A percentile compares a stretch with the other conserved stretches of the same genome.
phyloP scores from a whole-genome alignment of 1,140 invertebrate species.

The Stenopsyche tienmushanensis region DNA sequence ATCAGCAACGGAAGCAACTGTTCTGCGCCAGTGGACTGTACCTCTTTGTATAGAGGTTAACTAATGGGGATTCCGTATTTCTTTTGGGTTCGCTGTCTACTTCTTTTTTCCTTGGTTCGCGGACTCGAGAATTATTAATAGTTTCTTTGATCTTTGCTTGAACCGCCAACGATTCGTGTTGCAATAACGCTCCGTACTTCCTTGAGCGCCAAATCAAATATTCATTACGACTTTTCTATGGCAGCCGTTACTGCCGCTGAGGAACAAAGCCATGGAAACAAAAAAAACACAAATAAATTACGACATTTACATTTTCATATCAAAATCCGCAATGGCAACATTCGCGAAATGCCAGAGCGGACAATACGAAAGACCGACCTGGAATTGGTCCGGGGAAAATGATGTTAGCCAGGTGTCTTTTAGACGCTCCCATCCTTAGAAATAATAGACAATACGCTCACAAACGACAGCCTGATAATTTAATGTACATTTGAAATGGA shows the following conservation, averaged over 20 bases:
- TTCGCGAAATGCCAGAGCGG: not conserved
- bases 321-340: not conserved
- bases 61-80: slow-evolving; percentile 38
- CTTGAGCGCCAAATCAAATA: slow-evolving; percentile 28
- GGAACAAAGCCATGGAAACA: slow-evolving; percentile 7
- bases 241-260: not conserved
- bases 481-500: too few relatives aligned
- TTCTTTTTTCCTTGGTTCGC: slow-evolving; percentile 28
- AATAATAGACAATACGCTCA: too few relatives aligned
- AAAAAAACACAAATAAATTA: not conserved
- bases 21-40: not conserved
- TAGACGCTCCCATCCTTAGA: too few relatives aligned
- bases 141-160: slow-evolving; percentile 35
- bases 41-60: slow-evolving; percentile 29
- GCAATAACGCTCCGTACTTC: slow-evolving; percentile 25
- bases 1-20: too few relatives aligned
- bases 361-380: too few relatives aligned
- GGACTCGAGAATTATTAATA: slow-evolving; percentile 36
- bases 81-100: slow-evolving; percentile 29
- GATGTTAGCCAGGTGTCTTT: too few relatives aligned
- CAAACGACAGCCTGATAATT: too few relatives aligned
- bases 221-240: slow-evolving; percentile 22
- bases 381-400: too few relatives aligned
- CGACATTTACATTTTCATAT: not conserved
- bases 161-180: slow-evolving; percentile 21